Evolutionary conservation across 2,797 vertebrate genomes (phyloP), one percentile per base, ranked within the genome.

Genomic region (Acanthurus lineatus): DNA sequence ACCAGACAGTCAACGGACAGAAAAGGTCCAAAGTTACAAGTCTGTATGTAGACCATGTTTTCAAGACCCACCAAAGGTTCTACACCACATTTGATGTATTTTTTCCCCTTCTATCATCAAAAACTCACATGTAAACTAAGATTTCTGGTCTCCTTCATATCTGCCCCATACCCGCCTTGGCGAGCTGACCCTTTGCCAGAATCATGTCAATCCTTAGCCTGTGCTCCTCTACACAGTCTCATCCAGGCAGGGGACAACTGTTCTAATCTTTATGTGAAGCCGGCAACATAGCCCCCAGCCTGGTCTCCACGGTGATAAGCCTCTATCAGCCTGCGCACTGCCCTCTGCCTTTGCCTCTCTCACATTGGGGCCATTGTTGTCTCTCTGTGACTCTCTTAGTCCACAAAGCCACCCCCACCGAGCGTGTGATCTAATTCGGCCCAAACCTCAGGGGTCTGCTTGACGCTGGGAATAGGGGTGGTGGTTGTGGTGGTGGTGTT

Each of bases 351-450:
- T 87, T 81, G 79, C 89, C 74, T 87, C 87, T 77, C 90, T 92
- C 92, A 91, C 88, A 93, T 90, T 86, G 90, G 87, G 89, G 76
- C 93, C 85, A 92, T 93, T 94, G 89, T 95, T 91, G 83, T 85
- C 80, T 83, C 58, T 68, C 69, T 77, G 88, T 90, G 88, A 89
- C 86, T 86, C 86, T 87, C 83, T 88, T 90, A 88, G 90, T 86
- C 78, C 89, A 90, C 90, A 93, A 90, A 92, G 76, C 87, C 87
- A 88, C 92, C 90, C 93, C 91, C 94, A 91, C 91, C 6, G 72
- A 91, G 92, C 89, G 75, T 94, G 91, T 93, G 89, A 94, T 94
- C 92, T 91, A 93, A 94, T 94, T 92, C 73, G 61, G 86, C 83
- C 86, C 62, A 69, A 88, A 93, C 92, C 94, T 82, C 83, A 9